These are phyloP conservation scores for Plagiodera versicolora DNA, from an alignment of 2,888 invertebrate species.

Conservation along the genomic window DNA sequence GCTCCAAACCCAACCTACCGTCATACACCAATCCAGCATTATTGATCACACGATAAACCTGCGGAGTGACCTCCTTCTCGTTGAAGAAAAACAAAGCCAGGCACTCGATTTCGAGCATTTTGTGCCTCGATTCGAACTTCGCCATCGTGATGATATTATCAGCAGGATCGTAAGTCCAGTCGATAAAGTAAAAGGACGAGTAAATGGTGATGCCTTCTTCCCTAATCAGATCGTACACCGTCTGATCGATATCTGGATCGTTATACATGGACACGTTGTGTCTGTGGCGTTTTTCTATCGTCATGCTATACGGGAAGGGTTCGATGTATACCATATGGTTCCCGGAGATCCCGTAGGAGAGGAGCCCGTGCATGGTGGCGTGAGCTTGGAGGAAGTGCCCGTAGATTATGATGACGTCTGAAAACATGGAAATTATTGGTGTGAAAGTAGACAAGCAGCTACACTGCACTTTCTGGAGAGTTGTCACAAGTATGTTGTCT, in stretches of 20 bases:
- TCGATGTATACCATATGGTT: conserved; percentile 64
- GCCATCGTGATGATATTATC: conserved; percentile 48
- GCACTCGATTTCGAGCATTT: conserved; percentile 57
- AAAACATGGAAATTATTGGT: conserved; percentile 9
- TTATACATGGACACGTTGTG: conserved; percentile 46
- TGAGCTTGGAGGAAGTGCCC: conserved; percentile 68
- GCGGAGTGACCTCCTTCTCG: conserved; percentile 56
- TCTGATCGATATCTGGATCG: conserved; percentile 58
- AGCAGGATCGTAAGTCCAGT: conserved; percentile 55
- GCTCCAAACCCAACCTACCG: no score
- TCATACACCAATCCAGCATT: conserved; percentile 48
- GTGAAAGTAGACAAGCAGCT: no score
- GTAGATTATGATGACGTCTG: conserved; percentile 62
- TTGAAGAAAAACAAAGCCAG: conserved; percentile 63
- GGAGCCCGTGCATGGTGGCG: conserved; percentile 65
- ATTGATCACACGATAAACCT: conserved; percentile 59
- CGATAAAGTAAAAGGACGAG: conserved; percentile 59
- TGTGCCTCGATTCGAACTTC: conserved; percentile 57
- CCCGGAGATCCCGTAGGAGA: conserved; percentile 62
- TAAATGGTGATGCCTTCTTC: conserved; percentile 53
- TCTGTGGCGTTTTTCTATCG: conserved; percentile 35
- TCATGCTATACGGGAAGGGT: conserved; percentile 51
- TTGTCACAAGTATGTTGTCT: no score
- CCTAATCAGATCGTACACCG: conserved; percentile 54
- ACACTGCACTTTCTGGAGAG: no score